Percentiles rank a stretch among this genome's conserved stretches.
Evolutionary conservation across 2,888 invertebrate species (phyloP).

Genomic region (Meta bourneti): DNA sequence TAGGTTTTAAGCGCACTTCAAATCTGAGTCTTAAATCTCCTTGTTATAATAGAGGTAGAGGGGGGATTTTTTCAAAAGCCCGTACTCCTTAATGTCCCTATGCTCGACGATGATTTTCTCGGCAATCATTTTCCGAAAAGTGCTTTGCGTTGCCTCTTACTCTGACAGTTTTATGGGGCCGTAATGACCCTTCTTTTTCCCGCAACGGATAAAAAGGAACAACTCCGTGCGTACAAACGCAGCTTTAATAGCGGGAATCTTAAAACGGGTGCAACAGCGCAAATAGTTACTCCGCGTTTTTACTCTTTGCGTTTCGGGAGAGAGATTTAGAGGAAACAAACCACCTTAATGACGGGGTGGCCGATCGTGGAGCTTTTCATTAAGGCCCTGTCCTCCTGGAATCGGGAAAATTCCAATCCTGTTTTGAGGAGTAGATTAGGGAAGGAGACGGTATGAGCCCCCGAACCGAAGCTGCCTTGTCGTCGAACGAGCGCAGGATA

Average conservation of each 20-base stretch:
- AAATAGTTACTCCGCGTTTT: too few relatives aligned
- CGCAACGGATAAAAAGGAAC: not conserved
- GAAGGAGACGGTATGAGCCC: too few relatives aligned
- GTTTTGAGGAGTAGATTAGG: too few relatives aligned
- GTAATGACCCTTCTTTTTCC: conserved; percentile 14
- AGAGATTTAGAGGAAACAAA: not conserved
- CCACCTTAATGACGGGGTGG: not conserved
- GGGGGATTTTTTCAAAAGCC: not conserved
- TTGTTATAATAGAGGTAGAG: too few relatives aligned
- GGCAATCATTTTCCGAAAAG: conserved; percentile 1
- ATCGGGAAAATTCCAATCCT: too few relatives aligned
- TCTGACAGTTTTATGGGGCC: conserved; percentile 5
- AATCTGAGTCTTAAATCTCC: too few relatives aligned
- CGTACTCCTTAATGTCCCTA: not conserved
- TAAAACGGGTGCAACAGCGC: too few relatives aligned
- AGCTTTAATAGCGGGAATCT: too few relatives aligned
- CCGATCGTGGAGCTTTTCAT: conserved; percentile 2
- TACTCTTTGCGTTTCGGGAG: not conserved
- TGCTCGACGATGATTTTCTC: conserved; percentile 1
- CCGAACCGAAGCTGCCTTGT: too few relatives aligned
- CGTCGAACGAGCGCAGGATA: too few relatives aligned
- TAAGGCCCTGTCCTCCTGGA: not conserved
- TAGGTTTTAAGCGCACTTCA: too few relatives aligned
- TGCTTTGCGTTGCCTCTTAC: not conserved
- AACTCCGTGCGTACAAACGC: too few relatives aligned